Conservation (phyloP, 1,140 invertebrate genomes). For the Drosophila mojavensis region DNA sequence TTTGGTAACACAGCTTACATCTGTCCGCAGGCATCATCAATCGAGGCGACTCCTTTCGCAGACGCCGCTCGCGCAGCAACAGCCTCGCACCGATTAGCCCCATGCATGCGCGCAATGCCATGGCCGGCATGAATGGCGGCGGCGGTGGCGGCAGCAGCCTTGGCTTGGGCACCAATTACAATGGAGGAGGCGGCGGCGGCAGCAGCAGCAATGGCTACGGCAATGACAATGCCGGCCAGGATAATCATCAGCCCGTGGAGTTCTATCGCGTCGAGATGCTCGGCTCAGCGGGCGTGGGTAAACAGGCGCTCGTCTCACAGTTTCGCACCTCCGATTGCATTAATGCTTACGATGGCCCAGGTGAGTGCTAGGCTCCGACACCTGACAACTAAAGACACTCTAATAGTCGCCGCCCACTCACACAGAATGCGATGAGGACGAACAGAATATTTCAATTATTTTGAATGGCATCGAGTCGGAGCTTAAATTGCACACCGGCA, state of each 20-base stretch:
- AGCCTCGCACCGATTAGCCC: conserved; percentile 87
- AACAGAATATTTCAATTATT: conserved; percentile 94
- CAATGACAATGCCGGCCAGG: conserved; percentile 47
- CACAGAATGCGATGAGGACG: conserved; percentile 88
- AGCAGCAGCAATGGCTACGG: conserved; percentile 83
- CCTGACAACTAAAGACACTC: not conserved
- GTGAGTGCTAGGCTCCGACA: conserved; percentile 83
- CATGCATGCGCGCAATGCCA: conserved; percentile 69
- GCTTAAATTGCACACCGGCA: conserved; percentile 89
- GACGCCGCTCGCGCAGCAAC: conserved; percentile 91
- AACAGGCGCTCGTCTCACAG: conserved; percentile 94
- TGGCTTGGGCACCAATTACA: conserved; percentile 77
- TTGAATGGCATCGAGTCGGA: conserved; percentile 96
- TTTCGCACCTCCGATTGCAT: conserved; percentile 98
- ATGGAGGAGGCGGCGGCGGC: conserved; percentile 56
- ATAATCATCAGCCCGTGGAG: conserved; percentile 84
- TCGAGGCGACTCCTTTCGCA: conserved; percentile 93
- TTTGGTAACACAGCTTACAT: not conserved
- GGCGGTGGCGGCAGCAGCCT: conserved; percentile 79
- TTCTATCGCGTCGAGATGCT: conserved; percentile 92
- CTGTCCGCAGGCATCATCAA: conserved; percentile 91
- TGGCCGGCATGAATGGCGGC: conserved; percentile 73
- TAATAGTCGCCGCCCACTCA: conserved; percentile 43
- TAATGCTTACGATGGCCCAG: conserved; percentile 94
- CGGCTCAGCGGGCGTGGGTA: conserved; percentile 94